A percentile compares a stretch with the other conserved stretches of the same genome.
Evolutionary conservation across 2,888 invertebrate genomes (phyloP).

Genomic region (Tyria jacobaeae): DNA sequence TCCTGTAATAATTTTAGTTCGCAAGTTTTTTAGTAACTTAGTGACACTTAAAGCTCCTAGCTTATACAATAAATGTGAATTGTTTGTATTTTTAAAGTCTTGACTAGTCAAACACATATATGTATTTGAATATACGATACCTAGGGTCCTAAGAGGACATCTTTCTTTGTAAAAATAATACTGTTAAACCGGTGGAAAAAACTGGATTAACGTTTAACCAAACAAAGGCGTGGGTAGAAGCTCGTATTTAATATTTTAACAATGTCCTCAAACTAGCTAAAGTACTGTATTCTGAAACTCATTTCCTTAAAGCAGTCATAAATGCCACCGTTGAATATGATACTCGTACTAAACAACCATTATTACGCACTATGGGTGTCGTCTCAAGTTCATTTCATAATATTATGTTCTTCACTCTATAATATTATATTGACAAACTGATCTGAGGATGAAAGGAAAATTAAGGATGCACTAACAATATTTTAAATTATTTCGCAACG

Average conservation of each 20-base stretch:
- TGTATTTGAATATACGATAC: too few relatives aligned
- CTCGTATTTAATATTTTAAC: not conserved
- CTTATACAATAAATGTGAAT: too few relatives aligned
- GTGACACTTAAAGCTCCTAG: too few relatives aligned
- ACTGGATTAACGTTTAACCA: too few relatives aligned
- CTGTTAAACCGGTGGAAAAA: too few relatives aligned
- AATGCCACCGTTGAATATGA: constrained; percentile 21
- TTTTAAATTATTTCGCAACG: not conserved
- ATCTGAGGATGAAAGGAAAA: not conserved
- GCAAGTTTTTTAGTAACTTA: too few relatives aligned
- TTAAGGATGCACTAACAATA: not conserved
- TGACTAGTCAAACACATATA: too few relatives aligned
- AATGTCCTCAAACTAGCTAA: not conserved
- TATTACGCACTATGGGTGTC: constrained; percentile 10
- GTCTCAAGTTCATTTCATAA: constrained; percentile 4
- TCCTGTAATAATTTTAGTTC: too few relatives aligned
- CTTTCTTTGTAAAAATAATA: too few relatives aligned
- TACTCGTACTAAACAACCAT: constrained; percentile 14
- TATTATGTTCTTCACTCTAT: not conserved
- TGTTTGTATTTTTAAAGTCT: too few relatives aligned
- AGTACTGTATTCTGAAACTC: constrained; percentile 18
- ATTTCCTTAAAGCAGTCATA: constrained; percentile 18
- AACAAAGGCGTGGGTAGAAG: not conserved
- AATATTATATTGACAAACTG: constrained; percentile 2
- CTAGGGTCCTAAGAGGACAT: too few relatives aligned